A percentile compares a stretch with the other conserved stretches of the same genome.
phyloP scores from a whole-genome alignment of 2,797 vertebrate species.

The Dipus sagitta region DNA sequence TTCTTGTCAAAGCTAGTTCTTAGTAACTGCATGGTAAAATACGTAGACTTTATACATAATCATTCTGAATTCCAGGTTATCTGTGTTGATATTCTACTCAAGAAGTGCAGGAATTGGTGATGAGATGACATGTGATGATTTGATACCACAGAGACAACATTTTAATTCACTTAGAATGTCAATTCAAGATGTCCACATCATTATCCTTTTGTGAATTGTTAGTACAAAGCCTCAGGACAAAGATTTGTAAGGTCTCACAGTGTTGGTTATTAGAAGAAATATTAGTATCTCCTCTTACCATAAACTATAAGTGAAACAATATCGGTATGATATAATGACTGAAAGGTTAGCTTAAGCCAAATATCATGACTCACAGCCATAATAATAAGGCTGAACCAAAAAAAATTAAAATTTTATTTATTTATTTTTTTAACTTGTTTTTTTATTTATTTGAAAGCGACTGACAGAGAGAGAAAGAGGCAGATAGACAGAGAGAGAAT shows the following conservation, averaged over 20 bases:
- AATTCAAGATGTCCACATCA: neutral
- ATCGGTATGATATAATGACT: neutral
- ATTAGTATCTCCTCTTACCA: neutral
- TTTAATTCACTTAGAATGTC: conserved; percentile 9
- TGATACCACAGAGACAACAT: neutral
- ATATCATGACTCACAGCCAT: neutral
- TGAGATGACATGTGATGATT: neutral
- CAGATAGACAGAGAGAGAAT: too few relatives aligned
- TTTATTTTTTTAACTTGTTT: too few relatives aligned
- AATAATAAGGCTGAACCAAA: neutral
- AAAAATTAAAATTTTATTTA: neutral
- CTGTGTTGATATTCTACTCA: neutral
- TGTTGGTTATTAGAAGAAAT: neutral
- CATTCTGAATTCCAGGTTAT: conserved; percentile 14
- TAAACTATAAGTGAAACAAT: neutral
- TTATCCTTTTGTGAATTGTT: neutral
- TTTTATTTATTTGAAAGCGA: too few relatives aligned
- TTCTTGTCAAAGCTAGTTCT: neutral
- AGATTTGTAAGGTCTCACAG: neutral
- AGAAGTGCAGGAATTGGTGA: neutral
- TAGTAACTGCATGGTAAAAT: neutral
- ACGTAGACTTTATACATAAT: neutral
- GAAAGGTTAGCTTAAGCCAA: conserved; percentile 14
- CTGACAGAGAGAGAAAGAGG: too few relatives aligned
- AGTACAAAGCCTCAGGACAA: neutral